Percentiles rank a stretch among this genome's conserved stretches.
phyloP scores from a whole-genome alignment of 2,888 invertebrate species.

The Formica aserva region DNA sequence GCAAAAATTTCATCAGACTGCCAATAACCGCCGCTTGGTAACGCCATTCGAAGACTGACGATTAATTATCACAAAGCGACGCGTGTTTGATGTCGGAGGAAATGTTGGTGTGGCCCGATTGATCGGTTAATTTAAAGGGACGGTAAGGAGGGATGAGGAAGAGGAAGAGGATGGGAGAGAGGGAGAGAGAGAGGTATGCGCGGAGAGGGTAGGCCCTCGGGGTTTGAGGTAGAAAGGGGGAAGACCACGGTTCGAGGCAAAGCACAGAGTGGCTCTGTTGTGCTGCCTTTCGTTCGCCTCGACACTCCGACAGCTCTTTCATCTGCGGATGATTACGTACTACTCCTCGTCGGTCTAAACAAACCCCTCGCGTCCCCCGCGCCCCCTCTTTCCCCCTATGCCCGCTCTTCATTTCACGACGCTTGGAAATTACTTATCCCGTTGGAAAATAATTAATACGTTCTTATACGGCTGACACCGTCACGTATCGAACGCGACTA shows the following conservation, averaged over 20 bases:
- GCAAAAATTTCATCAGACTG: slow-evolving; percentile 74
- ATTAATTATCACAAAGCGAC: slow-evolving; percentile 84
- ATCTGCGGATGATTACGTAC: slow-evolving; percentile 85
- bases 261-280: slow-evolving; percentile 79
- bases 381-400: neutral
- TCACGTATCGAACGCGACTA: slow-evolving; percentile 22
- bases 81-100: slow-evolving; percentile 82
- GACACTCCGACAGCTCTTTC: slow-evolving; percentile 85
- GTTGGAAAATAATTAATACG: slow-evolving; percentile 81
- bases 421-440: slow-evolving; percentile 79
- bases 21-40: slow-evolving; percentile 66
- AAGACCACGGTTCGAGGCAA: slow-evolving; percentile 74
- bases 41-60: slow-evolving; percentile 74
- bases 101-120: slow-evolving; percentile 80
- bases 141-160: slow-evolving; percentile 69
- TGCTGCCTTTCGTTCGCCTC: slow-evolving; percentile 79
- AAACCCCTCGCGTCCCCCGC: slow-evolving; percentile 44
- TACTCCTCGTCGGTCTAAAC: slow-evolving; percentile 74
- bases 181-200: slow-evolving; percentile 60
- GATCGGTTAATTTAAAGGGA: slow-evolving; percentile 85
- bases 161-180: slow-evolving; percentile 56
- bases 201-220: slow-evolving; percentile 65
- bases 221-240: slow-evolving; percentile 69
- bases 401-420: slow-evolving; percentile 66
- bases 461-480: slow-evolving; percentile 59